Percentiles rank a stretch among this genome's conserved stretches.
phyloP scores from a whole-genome alignment of 2,113 vertebrate genomes.

The Ascaphus truei region DNA sequence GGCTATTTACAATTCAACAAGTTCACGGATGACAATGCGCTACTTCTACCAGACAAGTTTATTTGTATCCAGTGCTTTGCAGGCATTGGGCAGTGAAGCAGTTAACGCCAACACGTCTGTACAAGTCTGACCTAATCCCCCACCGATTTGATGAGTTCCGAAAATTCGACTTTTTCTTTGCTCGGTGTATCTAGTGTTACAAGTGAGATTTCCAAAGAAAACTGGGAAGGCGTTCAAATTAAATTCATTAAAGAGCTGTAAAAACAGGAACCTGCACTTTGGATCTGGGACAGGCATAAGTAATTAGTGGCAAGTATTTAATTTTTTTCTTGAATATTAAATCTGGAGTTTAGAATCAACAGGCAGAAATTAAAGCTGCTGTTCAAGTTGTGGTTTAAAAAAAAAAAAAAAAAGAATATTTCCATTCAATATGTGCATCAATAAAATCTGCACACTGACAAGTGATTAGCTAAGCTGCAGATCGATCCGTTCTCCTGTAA shows the following conservation, averaged over 20 bases:
- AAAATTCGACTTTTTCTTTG: conserved; percentile 13
- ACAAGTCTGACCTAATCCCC: background rate
- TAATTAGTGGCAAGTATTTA: conserved; percentile 19
- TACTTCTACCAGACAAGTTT: too few relatives aligned
- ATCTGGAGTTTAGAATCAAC: conserved; percentile 9
- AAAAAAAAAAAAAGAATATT: too few relatives aligned
- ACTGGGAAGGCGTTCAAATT: conserved; percentile 31
- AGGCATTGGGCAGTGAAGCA: background rate
- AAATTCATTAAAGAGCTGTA: conserved; percentile 27
- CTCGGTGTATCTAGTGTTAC: background rate
- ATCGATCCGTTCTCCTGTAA: too few relatives aligned
- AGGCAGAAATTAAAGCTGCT: background rate
- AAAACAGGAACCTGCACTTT: conserved; percentile 26
- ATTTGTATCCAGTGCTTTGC: too few relatives aligned
- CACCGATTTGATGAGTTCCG: background rate
- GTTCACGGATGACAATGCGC: too few relatives aligned
- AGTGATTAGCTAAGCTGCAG: too few relatives aligned
- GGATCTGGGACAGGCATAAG: conserved; percentile 17
- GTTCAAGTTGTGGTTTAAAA: too few relatives aligned
- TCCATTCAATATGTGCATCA: too few relatives aligned
- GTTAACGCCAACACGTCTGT: background rate
- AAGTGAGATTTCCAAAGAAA: conserved; percentile 24
- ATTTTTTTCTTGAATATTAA: conserved; percentile 13
- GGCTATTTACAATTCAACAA: too few relatives aligned
- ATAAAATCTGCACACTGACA: too few relatives aligned